These are phyloP conservation scores for Melanocharis versteri DNA, from an alignment of 2,113 vertebrate genomes.

Conservation along the genomic window DNA sequence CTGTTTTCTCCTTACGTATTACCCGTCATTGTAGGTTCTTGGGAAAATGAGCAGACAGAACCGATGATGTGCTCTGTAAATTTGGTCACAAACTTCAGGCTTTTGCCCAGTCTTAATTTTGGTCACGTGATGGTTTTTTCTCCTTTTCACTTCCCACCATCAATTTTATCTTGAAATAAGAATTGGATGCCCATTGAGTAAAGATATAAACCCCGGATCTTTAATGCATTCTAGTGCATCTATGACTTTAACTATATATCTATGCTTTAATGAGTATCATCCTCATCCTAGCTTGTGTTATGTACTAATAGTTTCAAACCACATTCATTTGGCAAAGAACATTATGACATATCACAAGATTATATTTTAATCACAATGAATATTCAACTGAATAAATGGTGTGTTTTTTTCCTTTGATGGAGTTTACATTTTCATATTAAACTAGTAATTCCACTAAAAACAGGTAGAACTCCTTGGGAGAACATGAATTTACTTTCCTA, in stretches of 20 bases:
- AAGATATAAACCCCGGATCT: not conserved
- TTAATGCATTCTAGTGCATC: not conserved
- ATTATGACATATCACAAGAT: not conserved
- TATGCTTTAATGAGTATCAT: not conserved
- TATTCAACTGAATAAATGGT: not conserved
- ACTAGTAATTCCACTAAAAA: not conserved
- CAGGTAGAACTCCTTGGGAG: not conserved
- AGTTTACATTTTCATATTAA: not conserved
- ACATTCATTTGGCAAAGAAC: constrained; percentile 25
- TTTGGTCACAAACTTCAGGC: constrained; percentile 6
- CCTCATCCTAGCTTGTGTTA: not conserved
- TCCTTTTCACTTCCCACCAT: not conserved
- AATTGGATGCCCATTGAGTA: not conserved
- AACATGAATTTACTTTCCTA: not conserved
- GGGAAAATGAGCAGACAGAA: not conserved
- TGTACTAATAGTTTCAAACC: not conserved
- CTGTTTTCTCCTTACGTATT: not conserved
- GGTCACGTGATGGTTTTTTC: not conserved
- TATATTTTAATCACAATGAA: not conserved
- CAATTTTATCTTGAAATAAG: constrained; percentile 3
- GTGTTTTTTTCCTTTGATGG: not conserved
- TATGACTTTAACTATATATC: not conserved
- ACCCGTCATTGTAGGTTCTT: not conserved
- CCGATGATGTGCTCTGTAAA: not conserved
- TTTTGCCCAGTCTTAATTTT: constrained; percentile 46